Evolutionary conservation across 2,113 vertebrate genomes (phyloP).

Genomic region (Baryphthengus martii): DNA sequence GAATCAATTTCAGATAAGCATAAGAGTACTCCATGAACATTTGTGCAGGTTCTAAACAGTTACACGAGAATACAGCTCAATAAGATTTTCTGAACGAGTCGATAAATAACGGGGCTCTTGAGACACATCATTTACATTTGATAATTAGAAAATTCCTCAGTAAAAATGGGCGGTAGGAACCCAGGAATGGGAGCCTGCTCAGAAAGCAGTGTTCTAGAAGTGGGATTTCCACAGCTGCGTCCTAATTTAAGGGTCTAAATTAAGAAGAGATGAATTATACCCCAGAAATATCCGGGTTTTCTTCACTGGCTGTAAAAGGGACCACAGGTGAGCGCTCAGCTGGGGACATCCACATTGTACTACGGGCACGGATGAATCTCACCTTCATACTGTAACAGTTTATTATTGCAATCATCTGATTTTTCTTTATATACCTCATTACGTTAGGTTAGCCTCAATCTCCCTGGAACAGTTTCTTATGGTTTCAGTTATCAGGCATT

Average conservation of each 20-base stretch:
- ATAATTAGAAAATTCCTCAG: not conserved
- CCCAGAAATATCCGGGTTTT: not conserved
- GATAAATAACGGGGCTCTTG: constrained; percentile 3
- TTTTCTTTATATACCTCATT: not conserved
- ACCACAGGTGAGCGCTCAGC: not conserved
- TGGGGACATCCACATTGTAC: not conserved
- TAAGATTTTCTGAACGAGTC: not conserved
- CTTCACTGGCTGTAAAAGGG: not conserved
- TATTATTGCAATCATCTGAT: not conserved
- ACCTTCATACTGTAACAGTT: not conserved
- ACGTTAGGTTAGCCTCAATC: not conserved
- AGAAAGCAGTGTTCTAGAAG: not conserved
- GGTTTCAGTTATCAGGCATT: not conserved
- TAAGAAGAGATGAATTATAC: not conserved
- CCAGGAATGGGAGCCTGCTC: not conserved
- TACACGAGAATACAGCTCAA: not conserved
- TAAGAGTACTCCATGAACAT: not conserved
- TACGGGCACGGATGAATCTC: not conserved
- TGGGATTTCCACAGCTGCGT: not conserved
- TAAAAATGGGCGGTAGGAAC: not conserved
- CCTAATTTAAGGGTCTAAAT: not conserved
- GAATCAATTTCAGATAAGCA: not conserved
- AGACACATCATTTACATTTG: not conserved
- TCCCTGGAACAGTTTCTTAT: not conserved
- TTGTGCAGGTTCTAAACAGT: not conserved